Conservation (phyloP, 2,888 invertebrate species). For the Odontocolon sp. region DNA sequence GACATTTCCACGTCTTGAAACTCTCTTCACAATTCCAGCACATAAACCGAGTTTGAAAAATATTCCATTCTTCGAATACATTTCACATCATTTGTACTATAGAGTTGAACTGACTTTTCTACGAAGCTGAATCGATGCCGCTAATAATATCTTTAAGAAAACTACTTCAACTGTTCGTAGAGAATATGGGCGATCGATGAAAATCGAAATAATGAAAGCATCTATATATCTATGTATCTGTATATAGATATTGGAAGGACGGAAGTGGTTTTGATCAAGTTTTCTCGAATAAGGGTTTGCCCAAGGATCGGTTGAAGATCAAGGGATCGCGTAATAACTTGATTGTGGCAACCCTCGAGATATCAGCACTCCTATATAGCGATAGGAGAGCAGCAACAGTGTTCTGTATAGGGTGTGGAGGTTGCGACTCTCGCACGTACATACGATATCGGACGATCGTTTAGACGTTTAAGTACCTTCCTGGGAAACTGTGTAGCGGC, state of each 20-base stretch:
- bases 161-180: not conserved
- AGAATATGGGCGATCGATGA: too few relatives aligned
- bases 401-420: constrained; percentile 15
- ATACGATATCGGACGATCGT: constrained; percentile 63
- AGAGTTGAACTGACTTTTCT: too few relatives aligned
- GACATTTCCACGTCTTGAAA: too few relatives aligned
- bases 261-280: constrained; percentile 13
- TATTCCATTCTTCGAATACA: too few relatives aligned
- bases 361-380: constrained; percentile 25
- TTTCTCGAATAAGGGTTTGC: not conserved
- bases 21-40: too few relatives aligned
- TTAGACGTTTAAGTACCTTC: constrained; percentile 61
- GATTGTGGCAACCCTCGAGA: constrained; percentile 54
- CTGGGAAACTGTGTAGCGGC: constrained; percentile 54
- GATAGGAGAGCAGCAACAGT: constrained; percentile 38
- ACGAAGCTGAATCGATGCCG: not conserved
- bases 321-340: constrained; percentile 53
- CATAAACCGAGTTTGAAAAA: too few relatives aligned
- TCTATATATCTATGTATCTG: too few relatives aligned
- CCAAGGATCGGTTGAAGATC: constrained; percentile 30
- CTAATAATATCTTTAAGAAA: not conserved
- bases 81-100: too few relatives aligned
- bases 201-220: too few relatives aligned
- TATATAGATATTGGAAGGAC: not conserved
- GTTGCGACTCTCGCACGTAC: constrained; percentile 54